These are phyloP conservation scores for Leptobrachium ailaonicum DNA, from an alignment of 2,113 vertebrate species.

Conservation along the genomic window DNA sequence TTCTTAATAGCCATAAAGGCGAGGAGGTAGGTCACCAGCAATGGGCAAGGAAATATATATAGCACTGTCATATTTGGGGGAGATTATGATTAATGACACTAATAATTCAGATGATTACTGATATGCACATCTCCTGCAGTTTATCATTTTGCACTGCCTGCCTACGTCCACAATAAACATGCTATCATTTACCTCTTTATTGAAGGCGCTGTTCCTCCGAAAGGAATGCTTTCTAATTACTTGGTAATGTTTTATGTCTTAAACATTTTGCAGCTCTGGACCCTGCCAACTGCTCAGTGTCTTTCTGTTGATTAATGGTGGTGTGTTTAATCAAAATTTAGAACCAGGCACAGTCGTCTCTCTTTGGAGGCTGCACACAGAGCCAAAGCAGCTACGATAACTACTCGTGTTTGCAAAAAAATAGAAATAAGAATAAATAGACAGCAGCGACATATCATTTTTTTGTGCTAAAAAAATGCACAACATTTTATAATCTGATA, in stretches of 20 bases:
- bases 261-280: constrained; percentile 81
- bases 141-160: constrained; percentile 85
- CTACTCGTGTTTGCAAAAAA: constrained; percentile 26
- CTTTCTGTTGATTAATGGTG: constrained; percentile 82
- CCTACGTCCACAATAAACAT: constrained; percentile 88
- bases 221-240: constrained; percentile 82
- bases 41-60: constrained; percentile 65
- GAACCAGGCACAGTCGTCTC: constrained; percentile 74
- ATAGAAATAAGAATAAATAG: constrained; percentile 23
- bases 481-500: too few species aligned
- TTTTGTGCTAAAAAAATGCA: too few species aligned
- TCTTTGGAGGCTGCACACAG: constrained; percentile 65
- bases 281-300: constrained; percentile 77
- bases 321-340: constrained; percentile 87
- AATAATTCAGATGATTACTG: constrained; percentile 90
- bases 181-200: constrained; percentile 86
- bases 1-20: constrained; percentile 78
- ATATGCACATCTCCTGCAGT: constrained; percentile 81
- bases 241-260: constrained; percentile 86
- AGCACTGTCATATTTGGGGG: constrained; percentile 70
- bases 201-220: constrained; percentile 80
- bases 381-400: constrained; percentile 76
- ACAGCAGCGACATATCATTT: too few species aligned
- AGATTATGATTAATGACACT: constrained; percentile 91
- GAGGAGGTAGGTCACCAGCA: constrained; percentile 63